Percentiles rank a stretch among this genome's conserved stretches.
These are phyloP conservation scores for Acropternis orthonyx DNA, from an alignment of 2,797 vertebrate species.

Conservation along the genomic window DNA sequence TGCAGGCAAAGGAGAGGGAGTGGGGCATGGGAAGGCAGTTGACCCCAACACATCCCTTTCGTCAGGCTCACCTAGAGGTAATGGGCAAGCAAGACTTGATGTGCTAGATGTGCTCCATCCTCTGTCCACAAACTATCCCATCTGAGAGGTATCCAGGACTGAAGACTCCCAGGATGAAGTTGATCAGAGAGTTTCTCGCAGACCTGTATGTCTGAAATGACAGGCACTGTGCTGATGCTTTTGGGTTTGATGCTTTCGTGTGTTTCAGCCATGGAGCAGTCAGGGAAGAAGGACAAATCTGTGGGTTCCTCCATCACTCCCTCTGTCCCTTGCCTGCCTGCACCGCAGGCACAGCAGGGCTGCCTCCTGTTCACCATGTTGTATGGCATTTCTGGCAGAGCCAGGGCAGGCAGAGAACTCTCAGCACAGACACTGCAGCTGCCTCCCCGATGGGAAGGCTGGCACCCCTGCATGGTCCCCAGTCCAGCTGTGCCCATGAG, in stretches of 20 bases:
- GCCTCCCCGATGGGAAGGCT: background rate
- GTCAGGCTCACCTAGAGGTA: background rate
- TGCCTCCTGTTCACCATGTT: background rate
- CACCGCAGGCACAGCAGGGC: background rate
- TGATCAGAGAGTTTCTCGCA: background rate
- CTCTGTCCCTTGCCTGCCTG: background rate
- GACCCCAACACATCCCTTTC: background rate
- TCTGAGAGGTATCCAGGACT: background rate
- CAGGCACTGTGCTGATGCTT: background rate
- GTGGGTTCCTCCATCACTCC: background rate
- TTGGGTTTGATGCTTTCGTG: background rate
- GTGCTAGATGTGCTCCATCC: background rate
- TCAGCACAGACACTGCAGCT: background rate
- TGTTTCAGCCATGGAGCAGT: background rate
- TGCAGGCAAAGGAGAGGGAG: background rate
- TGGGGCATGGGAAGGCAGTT: background rate
- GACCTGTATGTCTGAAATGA: background rate
- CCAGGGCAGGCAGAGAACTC: background rate
- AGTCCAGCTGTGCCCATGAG: background rate
- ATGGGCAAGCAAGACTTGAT: background rate
- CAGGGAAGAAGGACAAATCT: background rate
- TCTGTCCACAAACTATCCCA: background rate
- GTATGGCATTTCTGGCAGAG: background rate
- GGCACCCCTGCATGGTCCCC: background rate
- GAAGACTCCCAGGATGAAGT: background rate